Evolutionary conservation across 2,113 vertebrate species (phyloP), one percentile per base, ranked within the genome.

Genomic region (Pungitius pungitius): DNA sequence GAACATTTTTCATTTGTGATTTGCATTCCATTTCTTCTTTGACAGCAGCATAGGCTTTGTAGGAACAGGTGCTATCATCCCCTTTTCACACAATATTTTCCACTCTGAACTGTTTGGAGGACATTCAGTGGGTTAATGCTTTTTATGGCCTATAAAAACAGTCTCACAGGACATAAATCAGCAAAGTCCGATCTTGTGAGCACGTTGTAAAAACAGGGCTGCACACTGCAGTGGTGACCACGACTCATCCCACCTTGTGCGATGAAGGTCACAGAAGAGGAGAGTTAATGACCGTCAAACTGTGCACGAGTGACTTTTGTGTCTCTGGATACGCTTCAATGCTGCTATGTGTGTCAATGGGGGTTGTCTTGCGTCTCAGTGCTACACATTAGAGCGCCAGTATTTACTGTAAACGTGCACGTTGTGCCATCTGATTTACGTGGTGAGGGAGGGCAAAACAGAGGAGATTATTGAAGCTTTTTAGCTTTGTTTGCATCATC

Each of bases 201-300:
- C 27, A 24, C 69, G 45, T 30, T 47, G 45, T 24, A 76, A 55
- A 67, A 57, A 67, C 74, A 64, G 54, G 35, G 58, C 66, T 49
- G 58, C 27, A 30, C 52, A 22, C 39, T 12, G 55, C n/a, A 27
- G 54, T 14, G 3, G 43, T 17, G 40, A 3, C 15, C 35, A 26
- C 47, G 17, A 22, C 26, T 39, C 52, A 55, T 26, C 67, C 39
- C 45, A 60, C 83, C 67, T 73, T 73, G 58, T 84, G 70, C 27
- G 3, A 24, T 51, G 70, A 83, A 87, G 85, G 85, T 86, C 66
- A 75, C 60, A 45, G 27, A 49, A 54, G 69, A 72, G 26, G 70
- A 76, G 43, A 82, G 77, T 86, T 75, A 86, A 86, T 77, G 82
- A 80, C 69, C 54, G 15, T 54, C 55, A 40, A 64, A 70, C 47